Base-by-base conservation (phyloP, 2,888 invertebrate species). In the Ligdia adustata region DNA sequence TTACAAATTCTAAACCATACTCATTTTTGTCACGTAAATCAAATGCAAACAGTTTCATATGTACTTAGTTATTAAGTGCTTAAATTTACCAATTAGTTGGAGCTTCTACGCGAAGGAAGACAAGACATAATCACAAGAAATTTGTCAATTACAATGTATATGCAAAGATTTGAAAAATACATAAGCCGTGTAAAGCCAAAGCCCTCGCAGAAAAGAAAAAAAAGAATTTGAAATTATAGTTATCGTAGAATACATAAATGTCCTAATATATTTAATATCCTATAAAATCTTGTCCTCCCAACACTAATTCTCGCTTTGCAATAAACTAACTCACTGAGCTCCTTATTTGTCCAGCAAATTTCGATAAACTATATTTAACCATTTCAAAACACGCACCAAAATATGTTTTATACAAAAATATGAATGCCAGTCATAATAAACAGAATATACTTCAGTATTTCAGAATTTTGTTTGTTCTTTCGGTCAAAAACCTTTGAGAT, bases 341-440 rank as follows among this genome's bases (percentile, higher is more conserved):
- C 51, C 47, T 20, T 26, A 11, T 32, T 38, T 38, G 9, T 35
- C 20, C 24, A 16, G 12, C 33, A 43, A 40, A 34, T 13, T 29
- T 12, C 24, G 29, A 9, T n/a, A 16, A 33, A 18, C 29, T 41
- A 41, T 14, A 28, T 26, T 24, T 16, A 20, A 33, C 35, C 9
- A 18, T 15, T 12, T 12, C 14, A 24, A 9, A 18, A 7, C 31
- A n/a, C 9, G 16, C 6, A 31, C n/a, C 24, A 12, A 41, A 32
- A 26, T 9, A 46, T 39, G 39, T 32, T 33, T 40, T 16, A 60
- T 70, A 72, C 62, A 63, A 75, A 80, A 81, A 77, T 79, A 79
- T 74, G 75, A 79, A 79, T 75, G 79, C 44, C 52, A 27, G 42
- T 57, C 35, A 56, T 55, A 46, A 34, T 24, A 1, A 32, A 47